Conservation (phyloP, 2,888 invertebrate species). For the Fabriciana adippe region DNA sequence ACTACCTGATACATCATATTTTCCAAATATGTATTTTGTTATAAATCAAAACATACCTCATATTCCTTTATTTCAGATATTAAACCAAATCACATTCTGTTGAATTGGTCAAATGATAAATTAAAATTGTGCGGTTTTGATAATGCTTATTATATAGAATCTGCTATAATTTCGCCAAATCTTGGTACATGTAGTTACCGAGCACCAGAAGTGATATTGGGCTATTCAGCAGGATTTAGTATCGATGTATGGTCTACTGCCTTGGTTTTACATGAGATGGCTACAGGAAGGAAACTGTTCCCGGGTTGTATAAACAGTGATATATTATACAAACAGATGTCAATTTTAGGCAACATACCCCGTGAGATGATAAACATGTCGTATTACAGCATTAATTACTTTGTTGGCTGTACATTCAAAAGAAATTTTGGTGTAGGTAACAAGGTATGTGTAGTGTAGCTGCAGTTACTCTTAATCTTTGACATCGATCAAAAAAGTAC, state of each 20-base stretch:
- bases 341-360: slow-evolving; percentile 51
- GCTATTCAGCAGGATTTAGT: slow-evolving; percentile 49
- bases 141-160: slow-evolving; percentile 41
- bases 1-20: too few relatives aligned
- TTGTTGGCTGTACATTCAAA: slow-evolving; percentile 46
- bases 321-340: slow-evolving; percentile 56
- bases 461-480: neutral
- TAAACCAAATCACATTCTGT: slow-evolving; percentile 60
- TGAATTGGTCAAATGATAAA: slow-evolving; percentile 46
- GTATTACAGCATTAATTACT: slow-evolving; percentile 44
- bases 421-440: slow-evolving; percentile 28
- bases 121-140: slow-evolving; percentile 68
- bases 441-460: slow-evolving; percentile 40
- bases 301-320: slow-evolving; percentile 50
- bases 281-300: slow-evolving; percentile 51
- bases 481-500: too few relatives aligned
- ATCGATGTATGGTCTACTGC: slow-evolving; percentile 67
- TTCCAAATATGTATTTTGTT: neutral
- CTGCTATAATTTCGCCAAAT: slow-evolving; percentile 38
- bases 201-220: slow-evolving; percentile 64
- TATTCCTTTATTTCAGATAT: slow-evolving; percentile 56
- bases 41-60: neutral
- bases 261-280: slow-evolving; percentile 62
- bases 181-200: slow-evolving; percentile 54
- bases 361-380: slow-evolving; percentile 50